Evolutionary conservation across 2,113 vertebrate genomes (phyloP), one percentile per base, ranked within the genome.

Genomic region (Tragelaphus imberbis): DNA sequence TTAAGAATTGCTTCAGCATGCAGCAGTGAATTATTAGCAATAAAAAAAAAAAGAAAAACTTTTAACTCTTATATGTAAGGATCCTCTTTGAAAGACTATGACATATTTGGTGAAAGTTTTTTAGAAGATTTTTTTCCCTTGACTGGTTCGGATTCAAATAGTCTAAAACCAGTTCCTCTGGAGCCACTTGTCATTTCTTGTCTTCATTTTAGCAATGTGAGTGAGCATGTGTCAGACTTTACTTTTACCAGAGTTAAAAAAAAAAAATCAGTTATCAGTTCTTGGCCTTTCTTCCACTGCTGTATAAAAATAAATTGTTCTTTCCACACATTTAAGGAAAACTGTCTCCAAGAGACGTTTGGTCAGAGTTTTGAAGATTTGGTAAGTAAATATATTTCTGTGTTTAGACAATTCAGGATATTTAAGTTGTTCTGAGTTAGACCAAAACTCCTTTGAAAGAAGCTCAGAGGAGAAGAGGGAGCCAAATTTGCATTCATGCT

Each of bases 111-210:
- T 80, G 80, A 33, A 93, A 44, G 5, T 40, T 90, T 92, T 80
- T 71, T 55, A 58, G 55, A 80, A 97, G 61, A 92, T 30, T 23
- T 77, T 68, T 93, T 86, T 23, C n/a, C 84, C 61, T 61, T 94
- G 88, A 82, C 90, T 95, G 27, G 84, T 94, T 61, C 51, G 91
- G 91, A 97, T 93, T 94, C 94, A 92, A 96, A 91, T 90, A 97
- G 93, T 40, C 58, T 94, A 92, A 80, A 98, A 96, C 96, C 96
- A 81, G 27, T 98, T 97, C 94, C 55, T 96, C 79, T 94, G 75
- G 96, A 98, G 91, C 90, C 77, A 80, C 89, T 71, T 98, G 95
- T 93, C 97, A 97, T 97, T 97, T 96, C 84, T 96, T 80, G 58
- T 59, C 96, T 98, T 97, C 25, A 36, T 95, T 98, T 96, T 90